Evolutionary conservation across 2,113 vertebrate species (phyloP).

Genomic region (Aplodontia rufa): DNA sequence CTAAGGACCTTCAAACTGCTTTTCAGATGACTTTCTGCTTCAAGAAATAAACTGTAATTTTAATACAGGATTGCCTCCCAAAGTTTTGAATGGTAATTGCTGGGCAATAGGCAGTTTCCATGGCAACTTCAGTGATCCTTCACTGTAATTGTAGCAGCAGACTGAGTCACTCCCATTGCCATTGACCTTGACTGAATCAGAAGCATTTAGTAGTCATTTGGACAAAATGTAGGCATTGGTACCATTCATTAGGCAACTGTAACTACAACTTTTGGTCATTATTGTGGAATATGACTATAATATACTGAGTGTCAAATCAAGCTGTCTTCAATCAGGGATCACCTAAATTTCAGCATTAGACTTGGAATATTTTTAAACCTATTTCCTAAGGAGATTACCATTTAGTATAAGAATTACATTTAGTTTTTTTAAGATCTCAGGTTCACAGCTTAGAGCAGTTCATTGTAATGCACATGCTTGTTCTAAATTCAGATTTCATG

Average conservation of each 20-base stretch:
- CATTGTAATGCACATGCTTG: neutral
- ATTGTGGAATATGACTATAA: neutral
- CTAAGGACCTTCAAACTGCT: slow-evolving; percentile 21
- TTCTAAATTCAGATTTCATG: slow-evolving; percentile 34
- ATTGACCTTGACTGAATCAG: slow-evolving; percentile 37
- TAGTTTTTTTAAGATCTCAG: slow-evolving; percentile 13
- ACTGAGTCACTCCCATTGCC: slow-evolving; percentile 43
- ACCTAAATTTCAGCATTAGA: slow-evolving; percentile 19
- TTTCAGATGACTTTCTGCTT: slow-evolving; percentile 52
- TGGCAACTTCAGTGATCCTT: slow-evolving; percentile 53
- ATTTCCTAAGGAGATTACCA: slow-evolving; percentile 30
- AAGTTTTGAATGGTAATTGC: slow-evolving; percentile 59
- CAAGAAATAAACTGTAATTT: slow-evolving; percentile 64
- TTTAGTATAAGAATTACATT: neutral
- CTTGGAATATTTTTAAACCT: slow-evolving; percentile 14
- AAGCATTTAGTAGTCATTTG: slow-evolving; percentile 43
- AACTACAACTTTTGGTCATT: slow-evolving; percentile 16
- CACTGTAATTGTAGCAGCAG: slow-evolving; percentile 44
- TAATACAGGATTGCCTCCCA: slow-evolving; percentile 58
- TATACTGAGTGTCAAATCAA: neutral
- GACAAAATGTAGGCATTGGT: neutral
- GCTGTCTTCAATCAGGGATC: neutral
- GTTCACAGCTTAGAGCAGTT: slow-evolving; percentile 29
- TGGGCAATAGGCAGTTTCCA: slow-evolving; percentile 50
- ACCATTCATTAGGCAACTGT: neutral